A percentile compares a stretch with the other conserved stretches of the same genome.
Conservation (phyloP, 2,113 vertebrate species). For the Lasiurus borealis region DNA sequence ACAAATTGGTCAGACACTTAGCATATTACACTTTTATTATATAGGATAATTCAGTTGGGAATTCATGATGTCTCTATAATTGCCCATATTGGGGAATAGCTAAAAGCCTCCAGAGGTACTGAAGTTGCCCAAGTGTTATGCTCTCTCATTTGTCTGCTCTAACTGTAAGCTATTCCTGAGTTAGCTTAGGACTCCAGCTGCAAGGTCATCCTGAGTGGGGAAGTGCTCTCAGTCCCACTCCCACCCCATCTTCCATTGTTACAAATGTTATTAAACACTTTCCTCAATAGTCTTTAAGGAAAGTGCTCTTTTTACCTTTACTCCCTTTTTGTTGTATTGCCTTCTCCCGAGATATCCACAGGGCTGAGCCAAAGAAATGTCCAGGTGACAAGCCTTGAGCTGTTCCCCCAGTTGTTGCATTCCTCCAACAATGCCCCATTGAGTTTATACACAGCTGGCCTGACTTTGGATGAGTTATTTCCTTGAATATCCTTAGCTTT, state of each 20-base stretch:
- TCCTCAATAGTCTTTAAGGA: constrained; percentile 20
- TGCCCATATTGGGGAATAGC: background rate
- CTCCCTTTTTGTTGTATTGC: background rate
- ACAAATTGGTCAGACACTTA: too few species aligned
- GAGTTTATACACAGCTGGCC: too few species aligned
- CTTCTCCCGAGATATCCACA: background rate
- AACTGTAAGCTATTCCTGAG: background rate
- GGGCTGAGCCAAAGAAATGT: background rate
- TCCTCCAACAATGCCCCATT: background rate
- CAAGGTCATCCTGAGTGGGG: background rate
- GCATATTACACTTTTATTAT: too few species aligned
- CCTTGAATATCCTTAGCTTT: background rate
- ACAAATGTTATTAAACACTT: constrained; percentile 3
- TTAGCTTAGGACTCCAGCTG: background rate
- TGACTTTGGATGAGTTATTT: background rate
- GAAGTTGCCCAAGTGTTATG: background rate
- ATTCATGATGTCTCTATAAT: background rate
- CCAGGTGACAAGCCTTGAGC: background rate
- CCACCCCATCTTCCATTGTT: background rate
- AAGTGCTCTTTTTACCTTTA: background rate
- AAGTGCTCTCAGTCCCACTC: background rate
- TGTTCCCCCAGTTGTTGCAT: background rate
- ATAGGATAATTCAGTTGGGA: background rate
- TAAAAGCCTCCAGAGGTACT: background rate
- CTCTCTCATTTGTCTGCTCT: background rate